Conservation (phyloP, 2,888 invertebrate species). For the Geophilus truncorum region DNA sequence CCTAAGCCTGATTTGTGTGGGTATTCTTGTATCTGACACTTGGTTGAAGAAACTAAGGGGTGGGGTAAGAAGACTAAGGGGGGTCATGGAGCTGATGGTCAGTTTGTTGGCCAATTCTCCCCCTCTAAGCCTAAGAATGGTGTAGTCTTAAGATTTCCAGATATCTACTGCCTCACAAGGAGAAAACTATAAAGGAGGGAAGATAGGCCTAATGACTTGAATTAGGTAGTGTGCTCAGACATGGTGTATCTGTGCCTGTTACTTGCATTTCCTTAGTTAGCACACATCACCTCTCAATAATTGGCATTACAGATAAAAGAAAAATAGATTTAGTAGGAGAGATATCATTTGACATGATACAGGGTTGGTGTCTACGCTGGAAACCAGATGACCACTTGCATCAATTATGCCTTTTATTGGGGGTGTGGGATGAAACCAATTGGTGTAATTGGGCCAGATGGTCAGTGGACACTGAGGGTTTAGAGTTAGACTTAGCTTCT, state of each 20-base stretch:
- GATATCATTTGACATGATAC: not conserved
- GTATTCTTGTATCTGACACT: too few relatives aligned
- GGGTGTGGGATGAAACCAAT: slow-evolving; percentile 18
- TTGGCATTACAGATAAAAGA: not conserved
- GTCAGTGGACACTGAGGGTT: not conserved
- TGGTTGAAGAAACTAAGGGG: too few relatives aligned
- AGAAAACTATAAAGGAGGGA: not conserved
- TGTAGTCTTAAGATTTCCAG: not conserved
- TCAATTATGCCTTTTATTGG: slow-evolving; percentile 3
- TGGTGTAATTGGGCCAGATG: slow-evolving; percentile 24
- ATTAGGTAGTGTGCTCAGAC: not conserved
- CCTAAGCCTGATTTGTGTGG: too few relatives aligned
- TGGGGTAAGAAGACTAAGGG: too few relatives aligned
- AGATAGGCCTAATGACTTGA: slow-evolving; percentile 1
- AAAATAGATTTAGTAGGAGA: not conserved
- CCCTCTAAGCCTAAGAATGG: slow-evolving; percentile 12
- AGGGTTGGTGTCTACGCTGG: not conserved
- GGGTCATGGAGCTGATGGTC: not conserved
- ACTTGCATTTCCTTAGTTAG: not conserved
- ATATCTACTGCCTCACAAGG: not conserved
- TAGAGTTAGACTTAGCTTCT: slow-evolving; percentile 7
- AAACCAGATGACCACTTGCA: slow-evolving; percentile 16
- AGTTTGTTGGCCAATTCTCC: slow-evolving; percentile 17
- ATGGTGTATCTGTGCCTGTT: not conserved
- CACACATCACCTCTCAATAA: not conserved